Base-by-base conservation (phyloP, 1,140 invertebrate genomes). In the Eurosta solidaginis region DNA sequence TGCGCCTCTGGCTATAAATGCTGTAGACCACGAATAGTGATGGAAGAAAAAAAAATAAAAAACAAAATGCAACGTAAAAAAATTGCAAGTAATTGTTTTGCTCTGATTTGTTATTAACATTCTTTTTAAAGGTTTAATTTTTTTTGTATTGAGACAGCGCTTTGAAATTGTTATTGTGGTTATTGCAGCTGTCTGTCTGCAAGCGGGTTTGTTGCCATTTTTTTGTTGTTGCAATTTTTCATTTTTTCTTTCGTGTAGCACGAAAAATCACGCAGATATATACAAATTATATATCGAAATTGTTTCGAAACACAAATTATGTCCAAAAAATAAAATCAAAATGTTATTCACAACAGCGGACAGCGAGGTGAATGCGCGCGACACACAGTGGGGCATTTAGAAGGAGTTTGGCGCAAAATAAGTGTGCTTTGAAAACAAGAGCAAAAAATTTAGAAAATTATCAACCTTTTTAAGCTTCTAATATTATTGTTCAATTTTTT, bases 41-140 rank as follows among this genome's bases (percentile, higher is more conserved):
- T n/a, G n/a, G n/a, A 49, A 49, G n/a, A 59, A 22, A 12, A 12
- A 29, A 17, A 59, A 68, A 42, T 3, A 20, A 22, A 68, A 42
- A 4, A 40, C 33, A 9, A 68, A 68, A 59, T 10, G 33, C 29
- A 17, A 14, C 20, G 27, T 17, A 27, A 22, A 68, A 40, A 68
- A 68, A 68, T 68, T 33, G 40, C 59, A 68, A 68, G 27, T 68
- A 68, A 68, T 68, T 40, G 59, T 68, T 68, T 68, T 20, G 59
- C 17, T 5, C n/a, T 27, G 36, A 22, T 36, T 68, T 68, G 45
- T 47, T 47, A n/a, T 47, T 68, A 9, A n/a, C n/a, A n/a, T n/a
- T n/a, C n/a, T n/a, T n/a, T n/a, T n/a, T n/a, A n/a, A n/a, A n/a
- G n/a, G n/a, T n/a, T n/a, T n/a, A n/a, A n/a, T n/a, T n/a, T 68